A percentile compares a stretch with the other conserved stretches of the same genome.
phyloP scores from a whole-genome alignment of 2,113 vertebrate species.

The Elephantulus edwardii region DNA sequence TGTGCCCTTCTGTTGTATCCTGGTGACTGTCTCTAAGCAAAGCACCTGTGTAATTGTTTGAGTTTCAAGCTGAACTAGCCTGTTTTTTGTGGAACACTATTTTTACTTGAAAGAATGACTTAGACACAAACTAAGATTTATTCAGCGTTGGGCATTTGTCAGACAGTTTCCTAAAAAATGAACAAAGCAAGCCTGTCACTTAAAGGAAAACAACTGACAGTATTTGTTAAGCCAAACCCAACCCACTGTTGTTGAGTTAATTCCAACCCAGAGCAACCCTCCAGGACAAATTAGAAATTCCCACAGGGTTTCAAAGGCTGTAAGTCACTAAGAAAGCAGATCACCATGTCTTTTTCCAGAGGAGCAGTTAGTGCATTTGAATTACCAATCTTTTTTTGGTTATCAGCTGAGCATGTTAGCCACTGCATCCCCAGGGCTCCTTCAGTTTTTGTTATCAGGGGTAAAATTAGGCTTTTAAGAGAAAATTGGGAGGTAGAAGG shows the following conservation, averaged over 20 bases:
- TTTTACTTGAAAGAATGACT: conserved; percentile 67
- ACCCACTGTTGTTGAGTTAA: background rate
- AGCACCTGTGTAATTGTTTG: background rate
- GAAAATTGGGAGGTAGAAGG: no score
- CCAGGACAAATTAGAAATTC: background rate
- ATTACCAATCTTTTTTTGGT: no score
- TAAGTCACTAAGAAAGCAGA: background rate
- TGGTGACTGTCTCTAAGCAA: background rate
- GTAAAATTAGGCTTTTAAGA: conserved; percentile 68
- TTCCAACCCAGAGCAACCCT: no score
- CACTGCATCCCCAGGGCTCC: no score
- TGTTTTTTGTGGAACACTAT: conserved; percentile 35
- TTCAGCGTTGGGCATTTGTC: conserved; percentile 53
- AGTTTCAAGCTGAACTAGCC: conserved; percentile 53
- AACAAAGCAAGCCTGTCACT: conserved; percentile 71
- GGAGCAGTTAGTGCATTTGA: background rate
- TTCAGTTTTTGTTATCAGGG: conserved; percentile 61
- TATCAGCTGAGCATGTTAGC: no score
- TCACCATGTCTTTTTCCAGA: no score
- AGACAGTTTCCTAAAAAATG: conserved; percentile 69
- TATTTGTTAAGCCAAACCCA: conserved; percentile 36
- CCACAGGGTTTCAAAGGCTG: background rate
- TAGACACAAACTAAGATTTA: conserved; percentile 62
- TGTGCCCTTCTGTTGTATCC: background rate
- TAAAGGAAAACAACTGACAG: conserved; percentile 68